These are phyloP conservation scores for Pomatorhinus ruficollis DNA, from an alignment of 2,113 vertebrate species.

Conservation along the genomic window DNA sequence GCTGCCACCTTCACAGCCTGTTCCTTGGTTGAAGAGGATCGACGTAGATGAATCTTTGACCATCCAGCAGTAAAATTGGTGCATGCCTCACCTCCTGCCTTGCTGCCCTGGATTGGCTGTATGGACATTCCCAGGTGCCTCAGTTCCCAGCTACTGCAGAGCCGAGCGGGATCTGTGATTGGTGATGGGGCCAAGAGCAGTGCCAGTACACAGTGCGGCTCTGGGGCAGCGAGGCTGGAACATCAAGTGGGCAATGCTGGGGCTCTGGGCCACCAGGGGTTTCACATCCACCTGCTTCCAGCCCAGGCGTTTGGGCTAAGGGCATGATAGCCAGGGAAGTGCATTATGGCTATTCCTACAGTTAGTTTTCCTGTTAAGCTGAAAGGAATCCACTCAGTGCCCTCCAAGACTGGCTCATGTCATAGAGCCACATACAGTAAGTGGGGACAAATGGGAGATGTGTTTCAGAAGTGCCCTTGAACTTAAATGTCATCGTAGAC, in stretches of 20 bases:
- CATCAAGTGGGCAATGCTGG: background rate
- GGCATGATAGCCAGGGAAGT: background rate
- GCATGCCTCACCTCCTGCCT: background rate
- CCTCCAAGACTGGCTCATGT: background rate
- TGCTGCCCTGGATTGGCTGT: background rate
- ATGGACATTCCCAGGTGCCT: rapidly evolving
- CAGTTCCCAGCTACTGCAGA: rapidly evolving
- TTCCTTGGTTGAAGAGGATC: background rate
- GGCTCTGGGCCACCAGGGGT: background rate
- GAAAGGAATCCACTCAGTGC: background rate
- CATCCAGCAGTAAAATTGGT: background rate
- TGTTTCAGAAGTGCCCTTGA: background rate
- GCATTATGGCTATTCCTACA: background rate
- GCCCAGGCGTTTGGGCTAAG: too few species aligned
- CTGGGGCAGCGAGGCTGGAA: background rate
- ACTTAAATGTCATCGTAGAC: background rate
- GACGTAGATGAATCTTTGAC: background rate
- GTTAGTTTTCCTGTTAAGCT: background rate
- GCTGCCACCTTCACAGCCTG: background rate
- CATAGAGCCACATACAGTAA: background rate
- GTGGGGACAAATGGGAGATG: background rate
- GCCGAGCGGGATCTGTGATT: rapidly evolving
- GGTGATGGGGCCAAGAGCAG: rapidly evolving
- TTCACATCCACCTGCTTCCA: background rate
- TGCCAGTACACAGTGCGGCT: rapidly evolving